These are phyloP conservation scores for Zhengitettix transpicula DNA, from an alignment of 2,888 invertebrate species.

Conservation along the genomic window DNA sequence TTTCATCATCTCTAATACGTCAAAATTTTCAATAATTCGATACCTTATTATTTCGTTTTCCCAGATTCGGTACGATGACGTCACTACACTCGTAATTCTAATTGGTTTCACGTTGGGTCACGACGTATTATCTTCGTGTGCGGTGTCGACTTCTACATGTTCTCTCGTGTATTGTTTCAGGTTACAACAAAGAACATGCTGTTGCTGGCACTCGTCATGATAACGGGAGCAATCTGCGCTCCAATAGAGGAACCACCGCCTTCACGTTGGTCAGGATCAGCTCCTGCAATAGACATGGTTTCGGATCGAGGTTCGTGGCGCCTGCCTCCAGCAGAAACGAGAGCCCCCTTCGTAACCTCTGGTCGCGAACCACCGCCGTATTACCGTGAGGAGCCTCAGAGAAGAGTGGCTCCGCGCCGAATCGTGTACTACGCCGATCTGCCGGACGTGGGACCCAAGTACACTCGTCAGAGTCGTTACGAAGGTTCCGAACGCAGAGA, in stretches of 20 bases:
- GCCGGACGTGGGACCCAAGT: conserved; percentile 7
- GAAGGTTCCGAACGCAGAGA: conserved; percentile 1
- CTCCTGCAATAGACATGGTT: background rate
- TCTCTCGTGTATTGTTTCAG: no score
- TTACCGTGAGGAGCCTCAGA: background rate
- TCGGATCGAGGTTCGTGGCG: background rate
- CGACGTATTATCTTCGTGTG: no score
- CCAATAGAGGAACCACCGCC: background rate
- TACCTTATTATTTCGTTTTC: no score
- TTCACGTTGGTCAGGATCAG: background rate
- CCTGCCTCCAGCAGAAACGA: background rate
- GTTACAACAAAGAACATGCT: background rate
- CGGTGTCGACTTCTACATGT: no score
- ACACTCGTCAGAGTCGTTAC: conserved; percentile 7
- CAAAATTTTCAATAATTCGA: no score
- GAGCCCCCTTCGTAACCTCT: background rate
- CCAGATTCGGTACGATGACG: no score
- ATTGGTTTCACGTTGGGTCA: no score
- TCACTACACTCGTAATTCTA: no score
- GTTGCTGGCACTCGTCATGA: background rate
- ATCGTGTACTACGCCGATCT: conserved; percentile 13
- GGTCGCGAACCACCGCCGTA: conserved; percentile 2
- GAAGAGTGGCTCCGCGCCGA: conserved; percentile 5
- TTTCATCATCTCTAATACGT: no score
- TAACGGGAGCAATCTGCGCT: background rate